These are phyloP conservation scores for Aplochiton taeniatus DNA, from an alignment of 2,797 vertebrate genomes.

Conservation along the genomic window DNA sequence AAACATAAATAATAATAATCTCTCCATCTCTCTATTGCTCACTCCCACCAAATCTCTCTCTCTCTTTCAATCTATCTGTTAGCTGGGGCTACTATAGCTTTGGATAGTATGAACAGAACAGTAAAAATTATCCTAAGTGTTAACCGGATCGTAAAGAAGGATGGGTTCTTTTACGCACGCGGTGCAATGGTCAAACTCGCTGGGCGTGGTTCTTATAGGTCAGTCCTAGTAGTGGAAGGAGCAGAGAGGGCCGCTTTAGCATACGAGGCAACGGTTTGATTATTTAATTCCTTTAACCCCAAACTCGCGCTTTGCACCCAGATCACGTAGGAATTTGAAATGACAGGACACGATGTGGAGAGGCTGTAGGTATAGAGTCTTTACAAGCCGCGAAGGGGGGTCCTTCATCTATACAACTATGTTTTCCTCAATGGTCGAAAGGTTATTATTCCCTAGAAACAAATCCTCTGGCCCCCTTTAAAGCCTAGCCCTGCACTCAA, in stretches of 20 bases:
- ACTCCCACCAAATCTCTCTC: not conserved
- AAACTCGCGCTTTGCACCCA: conserved; percentile 48
- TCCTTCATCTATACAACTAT: conserved; percentile 52
- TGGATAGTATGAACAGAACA: not conserved
- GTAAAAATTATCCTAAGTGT: not conserved
- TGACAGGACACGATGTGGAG: conserved; percentile 46
- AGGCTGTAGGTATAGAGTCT: conserved; percentile 52
- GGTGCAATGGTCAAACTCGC: not conserved
- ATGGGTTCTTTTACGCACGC: not conserved
- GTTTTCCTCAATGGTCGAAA: conserved; percentile 65
- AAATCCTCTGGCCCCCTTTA: conserved; percentile 34
- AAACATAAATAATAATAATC: not conserved
- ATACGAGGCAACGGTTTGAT: not conserved
- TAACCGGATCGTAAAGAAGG: not conserved
- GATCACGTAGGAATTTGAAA: conserved; percentile 56
- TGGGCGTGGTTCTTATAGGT: not conserved
- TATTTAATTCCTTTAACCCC: not conserved
- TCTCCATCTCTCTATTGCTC: not conserved
- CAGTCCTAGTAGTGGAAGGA: not conserved
- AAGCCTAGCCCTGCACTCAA: not conserved
- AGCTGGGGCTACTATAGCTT: too few relatives aligned
- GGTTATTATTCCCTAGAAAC: conserved; percentile 55
- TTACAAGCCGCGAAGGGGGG: conserved; percentile 51
- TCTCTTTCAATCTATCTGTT: not conserved
- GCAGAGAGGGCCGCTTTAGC: not conserved